Percentiles rank a stretch among this genome's conserved stretches.
These are phyloP conservation scores for Timema cristinae DNA, from an alignment of 2,888 invertebrate genomes.

Conservation along the genomic window DNA sequence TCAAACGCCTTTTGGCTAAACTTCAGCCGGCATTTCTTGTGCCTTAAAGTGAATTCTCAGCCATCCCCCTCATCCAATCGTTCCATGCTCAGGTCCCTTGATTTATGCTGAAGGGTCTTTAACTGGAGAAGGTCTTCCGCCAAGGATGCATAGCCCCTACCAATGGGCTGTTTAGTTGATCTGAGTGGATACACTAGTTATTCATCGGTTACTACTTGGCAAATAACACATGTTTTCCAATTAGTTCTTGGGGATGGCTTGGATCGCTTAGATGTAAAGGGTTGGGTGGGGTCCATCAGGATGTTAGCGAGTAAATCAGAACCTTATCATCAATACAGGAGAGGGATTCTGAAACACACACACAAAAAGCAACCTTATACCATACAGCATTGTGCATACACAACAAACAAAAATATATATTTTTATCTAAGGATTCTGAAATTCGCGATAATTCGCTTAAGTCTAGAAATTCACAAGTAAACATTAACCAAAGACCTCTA, in stretches of 20 bases:
- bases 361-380: too few relatives aligned
- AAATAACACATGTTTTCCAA: background rate
- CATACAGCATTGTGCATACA: too few relatives aligned
- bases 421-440: too few relatives aligned
- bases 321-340: background rate
- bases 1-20: background rate
- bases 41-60: background rate
- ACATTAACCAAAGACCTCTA: too few relatives aligned
- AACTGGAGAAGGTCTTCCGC: conserved; percentile 1
- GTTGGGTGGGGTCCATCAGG: background rate
- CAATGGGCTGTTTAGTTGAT: background rate
- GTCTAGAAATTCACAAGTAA: too few relatives aligned
- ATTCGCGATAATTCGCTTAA: too few relatives aligned
- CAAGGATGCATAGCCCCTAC: background rate
- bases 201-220: conserved; percentile 5
- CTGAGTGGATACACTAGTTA: background rate
- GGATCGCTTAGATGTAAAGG: background rate
- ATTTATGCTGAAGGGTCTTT: background rate
- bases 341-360: too few relatives aligned
- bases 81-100: background rate
- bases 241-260: background rate
- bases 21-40: background rate
- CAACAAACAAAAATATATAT: too few relatives aligned
- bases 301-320: background rate
- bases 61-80: background rate